Evolutionary conservation across 2,113 vertebrate genomes (phyloP).

Genomic region (Lonchura striata): DNA sequence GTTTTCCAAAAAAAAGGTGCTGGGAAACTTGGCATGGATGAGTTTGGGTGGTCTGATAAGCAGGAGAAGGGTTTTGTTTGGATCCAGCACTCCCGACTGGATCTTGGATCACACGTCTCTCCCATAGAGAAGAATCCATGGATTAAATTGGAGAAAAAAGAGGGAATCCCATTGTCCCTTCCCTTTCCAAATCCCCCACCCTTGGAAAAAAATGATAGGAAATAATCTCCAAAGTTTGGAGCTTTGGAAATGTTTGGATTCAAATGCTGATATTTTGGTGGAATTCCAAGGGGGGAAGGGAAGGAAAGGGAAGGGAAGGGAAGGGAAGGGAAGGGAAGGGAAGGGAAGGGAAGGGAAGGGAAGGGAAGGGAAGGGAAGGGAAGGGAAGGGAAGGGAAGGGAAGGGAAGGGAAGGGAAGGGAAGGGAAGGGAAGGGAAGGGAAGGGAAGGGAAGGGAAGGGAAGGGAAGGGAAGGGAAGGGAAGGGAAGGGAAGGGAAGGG

Average conservation of each 20-base stretch:
- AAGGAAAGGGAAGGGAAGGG: background rate
- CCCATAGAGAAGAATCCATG: background rate
- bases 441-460: background rate
- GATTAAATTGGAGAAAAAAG: background rate
- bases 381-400: background rate
- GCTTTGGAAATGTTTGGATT: background rate
- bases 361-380: background rate
- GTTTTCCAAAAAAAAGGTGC: background rate
- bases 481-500: too few species aligned
- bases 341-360: background rate
- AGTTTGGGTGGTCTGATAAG: background rate
- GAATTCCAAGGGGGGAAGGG: background rate
- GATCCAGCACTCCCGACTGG: background rate
- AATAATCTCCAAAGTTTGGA: background rate
- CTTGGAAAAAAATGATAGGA: background rate
- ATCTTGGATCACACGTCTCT: background rate
- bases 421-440: background rate
- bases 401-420: background rate
- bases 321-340: background rate
- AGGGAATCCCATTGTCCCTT: background rate
- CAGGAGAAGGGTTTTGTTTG: background rate
- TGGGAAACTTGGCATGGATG: background rate
- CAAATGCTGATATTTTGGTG: background rate
- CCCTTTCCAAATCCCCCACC: background rate
- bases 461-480: background rate